phyloP scores from a whole-genome alignment of 2,113 vertebrate species.

The Crotophaga sulcirostris region DNA sequence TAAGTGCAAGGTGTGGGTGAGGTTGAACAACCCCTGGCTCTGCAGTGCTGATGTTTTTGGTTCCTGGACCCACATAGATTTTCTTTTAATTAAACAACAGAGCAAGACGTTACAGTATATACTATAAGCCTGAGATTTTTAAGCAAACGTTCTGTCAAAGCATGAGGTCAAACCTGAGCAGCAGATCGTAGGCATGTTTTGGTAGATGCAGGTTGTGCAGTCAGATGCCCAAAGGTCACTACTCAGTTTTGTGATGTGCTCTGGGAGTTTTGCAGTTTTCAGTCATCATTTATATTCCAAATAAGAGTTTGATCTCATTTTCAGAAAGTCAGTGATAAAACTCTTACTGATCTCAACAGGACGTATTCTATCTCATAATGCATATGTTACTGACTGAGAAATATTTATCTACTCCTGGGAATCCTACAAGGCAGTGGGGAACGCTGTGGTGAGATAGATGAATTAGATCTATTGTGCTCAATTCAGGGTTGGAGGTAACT shows the following conservation, averaged over 20 bases:
- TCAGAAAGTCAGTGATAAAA: background rate
- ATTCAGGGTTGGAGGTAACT: accelerated
- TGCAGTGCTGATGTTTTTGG: background rate
- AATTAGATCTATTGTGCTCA: background rate
- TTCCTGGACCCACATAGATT: accelerated
- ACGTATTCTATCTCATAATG: background rate
- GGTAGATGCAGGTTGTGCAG: background rate
- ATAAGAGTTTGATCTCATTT: background rate
- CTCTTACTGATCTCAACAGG: background rate
- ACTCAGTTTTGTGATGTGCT: background rate
- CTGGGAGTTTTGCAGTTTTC: background rate
- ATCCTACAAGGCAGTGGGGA: background rate
- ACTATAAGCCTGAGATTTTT: background rate
- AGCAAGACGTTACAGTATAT: background rate
- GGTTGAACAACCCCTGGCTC: background rate
- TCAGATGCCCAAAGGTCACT: background rate
- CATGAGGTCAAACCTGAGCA: background rate
- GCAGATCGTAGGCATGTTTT: background rate
- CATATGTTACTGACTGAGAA: background rate
- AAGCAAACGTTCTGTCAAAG: background rate
- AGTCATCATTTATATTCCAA: background rate
- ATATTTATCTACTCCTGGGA: background rate
- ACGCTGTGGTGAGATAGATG: background rate
- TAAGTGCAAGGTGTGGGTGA: background rate
- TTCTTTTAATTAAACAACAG: background rate